These are phyloP conservation scores for Listronotus bonariensis DNA, from an alignment of 1,140 invertebrate genomes.

Conservation along the genomic window DNA sequence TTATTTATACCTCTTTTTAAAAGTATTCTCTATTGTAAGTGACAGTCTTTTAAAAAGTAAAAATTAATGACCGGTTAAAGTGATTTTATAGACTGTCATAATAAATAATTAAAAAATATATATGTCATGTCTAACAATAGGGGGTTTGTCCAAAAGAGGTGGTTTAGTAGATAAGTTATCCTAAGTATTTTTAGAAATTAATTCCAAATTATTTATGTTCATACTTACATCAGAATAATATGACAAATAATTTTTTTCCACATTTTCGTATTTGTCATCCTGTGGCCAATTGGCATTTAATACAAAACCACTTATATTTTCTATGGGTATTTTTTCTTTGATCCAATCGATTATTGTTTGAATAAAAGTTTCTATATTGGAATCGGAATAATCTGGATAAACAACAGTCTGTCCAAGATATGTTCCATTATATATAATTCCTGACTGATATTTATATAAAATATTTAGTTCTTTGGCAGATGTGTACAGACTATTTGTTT, in stretches of 20 bases:
- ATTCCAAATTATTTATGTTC: background rate
- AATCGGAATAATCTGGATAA: constrained; percentile 49
- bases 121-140: no score
- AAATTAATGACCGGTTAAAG: no score
- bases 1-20: no score
- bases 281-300: constrained; percentile 52
- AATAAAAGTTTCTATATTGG: constrained; percentile 26
- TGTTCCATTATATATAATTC: constrained; percentile 34
- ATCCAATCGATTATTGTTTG: constrained; percentile 37
- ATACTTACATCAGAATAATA: constrained; percentile 47
- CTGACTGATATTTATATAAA: constrained; percentile 27
- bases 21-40: no score
- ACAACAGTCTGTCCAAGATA: constrained; percentile 43
- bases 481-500: constrained; percentile 18
- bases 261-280: constrained; percentile 42
- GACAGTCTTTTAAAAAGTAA: no score
- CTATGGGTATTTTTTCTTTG: constrained; percentile 11
- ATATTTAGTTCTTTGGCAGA: constrained; percentile 24
- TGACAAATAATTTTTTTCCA: constrained; percentile 39
- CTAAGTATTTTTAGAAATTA: constrained; percentile 2
- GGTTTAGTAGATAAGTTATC: no score
- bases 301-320: constrained; percentile 43
- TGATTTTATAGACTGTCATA: no score
- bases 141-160: no score
- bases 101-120: no score